phyloP scores from a whole-genome alignment of 2,797 vertebrate species.

The Peromyscus eremicus region DNA sequence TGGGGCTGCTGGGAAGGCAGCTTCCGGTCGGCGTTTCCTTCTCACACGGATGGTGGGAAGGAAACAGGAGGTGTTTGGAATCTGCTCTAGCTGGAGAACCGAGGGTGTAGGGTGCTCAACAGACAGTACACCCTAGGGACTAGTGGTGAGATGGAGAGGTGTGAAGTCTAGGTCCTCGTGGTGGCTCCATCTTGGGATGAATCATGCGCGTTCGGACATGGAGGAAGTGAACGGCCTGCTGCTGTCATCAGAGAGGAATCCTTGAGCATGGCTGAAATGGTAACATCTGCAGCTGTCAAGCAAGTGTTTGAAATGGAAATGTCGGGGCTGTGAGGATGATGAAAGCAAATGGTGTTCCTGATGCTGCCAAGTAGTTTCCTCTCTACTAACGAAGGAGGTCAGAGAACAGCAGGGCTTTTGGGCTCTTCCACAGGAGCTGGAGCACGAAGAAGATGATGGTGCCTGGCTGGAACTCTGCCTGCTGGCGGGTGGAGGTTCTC shows the following conservation, averaged over 20 bases:
- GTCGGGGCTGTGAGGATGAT: slow-evolving; percentile 59
- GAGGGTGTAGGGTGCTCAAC: accelerated
- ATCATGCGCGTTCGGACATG: neutral
- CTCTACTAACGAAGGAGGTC: neutral
- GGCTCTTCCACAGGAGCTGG: neutral
- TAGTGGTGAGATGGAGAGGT: slow-evolving; percentile 86
- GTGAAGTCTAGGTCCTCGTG: slow-evolving; percentile 84
- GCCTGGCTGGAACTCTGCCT: neutral
- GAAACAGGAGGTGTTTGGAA: accelerated
- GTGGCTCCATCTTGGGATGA: neutral
- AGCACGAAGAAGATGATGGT: neutral
- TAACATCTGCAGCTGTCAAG: neutral
- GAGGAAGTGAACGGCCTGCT: neutral
- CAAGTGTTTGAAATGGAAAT: slow-evolving; percentile 76
- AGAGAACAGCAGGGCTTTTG: neutral
- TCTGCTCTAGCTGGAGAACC: neutral
- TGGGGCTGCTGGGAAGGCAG: neutral
- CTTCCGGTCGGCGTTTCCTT: neutral
- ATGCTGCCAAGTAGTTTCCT: neutral
- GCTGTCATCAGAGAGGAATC: neutral
- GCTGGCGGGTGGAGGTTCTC: accelerated
- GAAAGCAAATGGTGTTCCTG: neutral
- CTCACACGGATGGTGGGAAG: accelerated
- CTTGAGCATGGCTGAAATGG: neutral
- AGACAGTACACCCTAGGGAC: neutral